Conservation (phyloP, 2,113 vertebrate species). For the Abramis brama region DNA sequence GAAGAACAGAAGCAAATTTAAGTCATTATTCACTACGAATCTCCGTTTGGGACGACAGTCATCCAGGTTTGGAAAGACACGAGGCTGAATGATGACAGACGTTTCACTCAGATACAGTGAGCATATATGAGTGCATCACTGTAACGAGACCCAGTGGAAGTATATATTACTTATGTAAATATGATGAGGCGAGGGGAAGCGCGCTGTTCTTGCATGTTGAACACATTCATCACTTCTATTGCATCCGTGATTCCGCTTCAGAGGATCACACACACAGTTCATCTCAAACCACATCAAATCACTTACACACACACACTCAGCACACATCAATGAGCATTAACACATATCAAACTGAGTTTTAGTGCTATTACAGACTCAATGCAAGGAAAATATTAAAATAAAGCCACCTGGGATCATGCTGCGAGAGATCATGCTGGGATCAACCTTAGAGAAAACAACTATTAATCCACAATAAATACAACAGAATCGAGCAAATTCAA, state of each 20-base stretch:
- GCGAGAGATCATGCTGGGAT: too few relatives aligned
- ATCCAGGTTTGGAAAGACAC: too few relatives aligned
- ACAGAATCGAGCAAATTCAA: too few relatives aligned
- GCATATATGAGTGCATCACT: background rate
- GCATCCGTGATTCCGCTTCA: constrained; percentile 51
- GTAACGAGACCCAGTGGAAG: background rate
- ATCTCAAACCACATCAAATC: constrained; percentile 47
- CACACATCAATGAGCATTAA: constrained; percentile 13
- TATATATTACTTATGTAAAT: constrained; percentile 19
- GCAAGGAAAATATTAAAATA: background rate
- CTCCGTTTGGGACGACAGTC: background rate
- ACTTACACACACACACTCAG: background rate
- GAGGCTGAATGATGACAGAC: background rate
- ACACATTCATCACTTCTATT: constrained; percentile 70
- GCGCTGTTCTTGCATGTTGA: constrained; percentile 52
- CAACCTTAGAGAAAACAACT: too few relatives aligned
- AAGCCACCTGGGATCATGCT: background rate
- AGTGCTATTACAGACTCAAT: background rate
- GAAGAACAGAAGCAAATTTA: background rate
- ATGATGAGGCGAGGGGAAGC: background rate
- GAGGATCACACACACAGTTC: too few relatives aligned
- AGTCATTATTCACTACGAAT: background rate
- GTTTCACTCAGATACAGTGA: background rate
- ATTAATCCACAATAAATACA: too few relatives aligned
- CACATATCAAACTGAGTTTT: constrained; percentile 3